Percentiles rank a stretch among this genome's conserved stretches.
These are phyloP conservation scores for Holacanthella duospinosa DNA, from an alignment of 2,888 invertebrate species.

Conservation along the genomic window DNA sequence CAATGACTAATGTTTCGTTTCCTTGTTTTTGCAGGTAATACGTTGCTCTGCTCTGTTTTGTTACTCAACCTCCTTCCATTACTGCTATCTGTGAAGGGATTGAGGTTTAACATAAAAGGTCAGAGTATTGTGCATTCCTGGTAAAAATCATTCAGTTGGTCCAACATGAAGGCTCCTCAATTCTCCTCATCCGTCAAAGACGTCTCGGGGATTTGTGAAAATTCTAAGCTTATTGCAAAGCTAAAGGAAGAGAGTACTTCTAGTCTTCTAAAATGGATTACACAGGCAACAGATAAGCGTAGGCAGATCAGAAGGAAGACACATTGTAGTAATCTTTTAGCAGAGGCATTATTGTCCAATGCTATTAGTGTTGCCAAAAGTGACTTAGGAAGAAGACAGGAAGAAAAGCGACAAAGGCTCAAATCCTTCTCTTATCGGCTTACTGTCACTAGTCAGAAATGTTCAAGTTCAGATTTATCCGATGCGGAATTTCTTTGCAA, in stretches of 20 bases:
- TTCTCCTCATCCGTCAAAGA: neutral
- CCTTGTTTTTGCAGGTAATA: too few relatives aligned
- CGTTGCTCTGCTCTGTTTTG: too few relatives aligned
- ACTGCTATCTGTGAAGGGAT: neutral
- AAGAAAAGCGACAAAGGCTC: slow-evolving; percentile 30
- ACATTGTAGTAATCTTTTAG: slow-evolving; percentile 32
- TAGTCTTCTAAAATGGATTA: slow-evolving; percentile 31
- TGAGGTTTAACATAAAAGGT: neutral
- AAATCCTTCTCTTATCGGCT: slow-evolving; percentile 26
- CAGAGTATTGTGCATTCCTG: neutral
- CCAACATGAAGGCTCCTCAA: slow-evolving; percentile 7
- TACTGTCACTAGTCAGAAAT: slow-evolving; percentile 12
- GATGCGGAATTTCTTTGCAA: slow-evolving; percentile 8
- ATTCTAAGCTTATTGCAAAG: neutral
- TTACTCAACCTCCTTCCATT: neutral
- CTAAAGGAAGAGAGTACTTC: slow-evolving; percentile 14
- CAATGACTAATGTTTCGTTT: too few relatives aligned
- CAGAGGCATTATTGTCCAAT: slow-evolving; percentile 31
- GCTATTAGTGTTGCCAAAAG: slow-evolving; percentile 26
- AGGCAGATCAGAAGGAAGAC: slow-evolving; percentile 29
- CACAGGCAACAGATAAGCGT: slow-evolving; percentile 32
- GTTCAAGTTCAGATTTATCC: neutral
- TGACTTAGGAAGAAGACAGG: slow-evolving; percentile 30
- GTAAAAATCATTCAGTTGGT: neutral
- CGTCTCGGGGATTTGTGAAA: neutral